A percentile compares a stretch with the other conserved stretches of the same genome.
These are phyloP conservation scores for Malthinus seriepunctatus DNA, from an alignment of 2,888 invertebrate species.

Conservation along the genomic window DNA sequence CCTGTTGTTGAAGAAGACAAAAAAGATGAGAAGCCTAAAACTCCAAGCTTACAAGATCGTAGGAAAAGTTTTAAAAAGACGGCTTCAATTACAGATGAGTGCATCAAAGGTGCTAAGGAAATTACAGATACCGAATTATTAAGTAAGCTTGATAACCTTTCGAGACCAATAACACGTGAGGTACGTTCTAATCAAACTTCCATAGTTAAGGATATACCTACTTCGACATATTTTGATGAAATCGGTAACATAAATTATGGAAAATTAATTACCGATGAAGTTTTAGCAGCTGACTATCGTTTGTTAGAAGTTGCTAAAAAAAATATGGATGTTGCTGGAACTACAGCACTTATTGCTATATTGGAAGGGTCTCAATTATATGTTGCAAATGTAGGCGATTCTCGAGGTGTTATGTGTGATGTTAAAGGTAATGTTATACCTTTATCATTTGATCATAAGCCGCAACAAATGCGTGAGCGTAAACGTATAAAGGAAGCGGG, in stretches of 20 bases:
- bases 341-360: constrained; percentile 89
- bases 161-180: constrained; percentile 64
- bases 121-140: constrained; percentile 71
- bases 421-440: constrained; percentile 87
- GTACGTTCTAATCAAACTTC: constrained; percentile 59
- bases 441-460: constrained; percentile 95
- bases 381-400: constrained; percentile 97
- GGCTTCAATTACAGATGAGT: constrained; percentile 59
- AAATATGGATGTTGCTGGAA: constrained; percentile 77
- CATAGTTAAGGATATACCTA: constrained; percentile 56
- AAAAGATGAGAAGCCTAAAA: constrained; percentile 52
- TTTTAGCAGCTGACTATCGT: constrained; percentile 80
- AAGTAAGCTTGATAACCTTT: constrained; percentile 66
- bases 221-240: constrained; percentile 69
- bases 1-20: constrained; percentile 52
- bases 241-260: constrained; percentile 79
- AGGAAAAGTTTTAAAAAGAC: constrained; percentile 71
- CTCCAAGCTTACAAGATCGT: constrained; percentile 56
- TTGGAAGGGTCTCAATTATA: constrained; percentile 80
- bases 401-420: constrained; percentile 94
- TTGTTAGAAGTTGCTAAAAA: constrained; percentile 83
- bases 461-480: constrained; percentile 91
- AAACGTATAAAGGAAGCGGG: constrained; percentile 94
- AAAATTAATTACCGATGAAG: constrained; percentile 83
- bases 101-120: constrained; percentile 55